Percentiles rank a stretch among this genome's conserved stretches.
phyloP scores from a whole-genome alignment of 2,113 vertebrate species.

The Passer domesticus region DNA sequence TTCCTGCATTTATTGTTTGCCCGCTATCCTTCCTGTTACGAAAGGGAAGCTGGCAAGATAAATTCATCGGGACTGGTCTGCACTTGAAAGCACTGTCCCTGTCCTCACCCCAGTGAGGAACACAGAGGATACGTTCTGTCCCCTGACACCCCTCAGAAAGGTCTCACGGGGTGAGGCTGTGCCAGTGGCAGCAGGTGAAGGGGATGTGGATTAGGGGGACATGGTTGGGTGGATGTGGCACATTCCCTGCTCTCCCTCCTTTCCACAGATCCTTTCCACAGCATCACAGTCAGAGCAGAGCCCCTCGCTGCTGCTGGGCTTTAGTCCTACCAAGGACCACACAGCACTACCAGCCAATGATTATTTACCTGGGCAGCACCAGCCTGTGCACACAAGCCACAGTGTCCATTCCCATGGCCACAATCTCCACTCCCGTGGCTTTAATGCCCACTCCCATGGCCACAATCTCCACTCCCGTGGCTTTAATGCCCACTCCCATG shows the following conservation, averaged over 20 bases:
- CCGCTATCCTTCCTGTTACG: constrained; percentile 11
- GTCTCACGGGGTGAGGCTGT: not conserved
- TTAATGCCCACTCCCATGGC: not conserved
- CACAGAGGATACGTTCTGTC: fast-evolving
- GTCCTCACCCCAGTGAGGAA: not conserved
- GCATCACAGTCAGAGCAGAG: not conserved
- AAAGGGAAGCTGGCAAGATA: constrained; percentile 47
- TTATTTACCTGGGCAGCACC: not conserved
- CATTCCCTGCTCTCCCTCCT: not conserved
- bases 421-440: no score
- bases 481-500: not conserved
- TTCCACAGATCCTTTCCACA: not conserved
- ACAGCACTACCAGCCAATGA: not conserved
- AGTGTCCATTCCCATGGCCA: not conserved
- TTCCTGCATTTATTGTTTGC: constrained; percentile 50
- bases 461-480: not conserved
- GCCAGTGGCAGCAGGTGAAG: not conserved
- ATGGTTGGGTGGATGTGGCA: not conserved
- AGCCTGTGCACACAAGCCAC: not conserved
- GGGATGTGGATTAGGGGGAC: fast-evolving
- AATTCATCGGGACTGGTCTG: not conserved
- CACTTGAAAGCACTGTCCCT: constrained; percentile 30
- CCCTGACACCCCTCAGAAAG: fast-evolving
- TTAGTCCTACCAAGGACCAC: not conserved
- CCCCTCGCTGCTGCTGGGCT: fast-evolving